phyloP scores from a whole-genome alignment of 2,113 vertebrate species.

The Peromyscus polionotus region DNA sequence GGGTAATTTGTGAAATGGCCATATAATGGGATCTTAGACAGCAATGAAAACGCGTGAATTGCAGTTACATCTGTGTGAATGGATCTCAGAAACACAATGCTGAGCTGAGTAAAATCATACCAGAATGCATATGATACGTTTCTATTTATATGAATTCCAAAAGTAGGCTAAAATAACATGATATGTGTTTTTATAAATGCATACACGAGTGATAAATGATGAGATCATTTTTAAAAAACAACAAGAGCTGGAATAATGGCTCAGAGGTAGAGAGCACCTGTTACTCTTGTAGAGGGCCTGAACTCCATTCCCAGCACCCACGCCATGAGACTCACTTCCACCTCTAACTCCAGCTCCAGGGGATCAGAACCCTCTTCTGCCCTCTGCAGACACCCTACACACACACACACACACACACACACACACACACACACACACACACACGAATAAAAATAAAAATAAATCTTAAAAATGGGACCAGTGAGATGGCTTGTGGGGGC shows the following conservation, averaged over 20 bases:
- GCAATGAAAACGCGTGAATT: background rate
- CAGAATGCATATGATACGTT: background rate
- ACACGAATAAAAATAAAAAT: background rate
- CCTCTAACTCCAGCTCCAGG: background rate
- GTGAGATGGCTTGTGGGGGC: background rate
- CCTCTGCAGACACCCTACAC: background rate
- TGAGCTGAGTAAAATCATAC: slow-evolving; percentile 31
- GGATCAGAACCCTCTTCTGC: background rate
- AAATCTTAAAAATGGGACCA: background rate
- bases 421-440: background rate
- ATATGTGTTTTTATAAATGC: background rate
- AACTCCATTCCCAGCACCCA: background rate
- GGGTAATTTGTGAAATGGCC: background rate
- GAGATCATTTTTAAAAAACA: background rate
- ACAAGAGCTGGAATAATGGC: background rate
- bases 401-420: background rate
- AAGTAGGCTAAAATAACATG: background rate
- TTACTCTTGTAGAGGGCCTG: background rate
- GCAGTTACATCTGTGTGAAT: background rate
- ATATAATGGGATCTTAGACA: background rate
- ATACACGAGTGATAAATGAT: background rate
- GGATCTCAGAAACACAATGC: slow-evolving; percentile 39
- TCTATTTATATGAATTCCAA: slow-evolving; percentile 30
- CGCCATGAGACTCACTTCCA: background rate
- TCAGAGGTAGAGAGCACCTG: background rate